Percentiles rank a stretch among this genome's conserved stretches.
Conservation (phyloP, 2,888 invertebrate species). For the Netelia fuscicornis region DNA sequence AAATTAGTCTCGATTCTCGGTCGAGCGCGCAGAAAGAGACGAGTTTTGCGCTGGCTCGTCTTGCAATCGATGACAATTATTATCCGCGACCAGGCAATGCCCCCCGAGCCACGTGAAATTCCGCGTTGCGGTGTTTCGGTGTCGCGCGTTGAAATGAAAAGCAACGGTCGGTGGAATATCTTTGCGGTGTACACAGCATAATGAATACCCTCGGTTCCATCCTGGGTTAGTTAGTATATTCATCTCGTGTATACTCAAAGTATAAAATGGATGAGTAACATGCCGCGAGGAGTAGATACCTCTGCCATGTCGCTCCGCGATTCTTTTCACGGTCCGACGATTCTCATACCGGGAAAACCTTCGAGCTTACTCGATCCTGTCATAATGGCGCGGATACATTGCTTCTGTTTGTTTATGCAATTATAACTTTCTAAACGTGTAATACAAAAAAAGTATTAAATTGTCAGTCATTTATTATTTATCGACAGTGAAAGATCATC, state of each 20-base stretch:
- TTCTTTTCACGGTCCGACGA: constrained; percentile 41
- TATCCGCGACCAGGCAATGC: constrained; percentile 39
- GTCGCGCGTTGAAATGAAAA: background rate
- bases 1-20: background rate
- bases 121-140: background rate
- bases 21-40: background rate
- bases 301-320: constrained; percentile 3
- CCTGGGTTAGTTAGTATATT: constrained; percentile 52
- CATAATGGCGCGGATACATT: background rate
- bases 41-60: background rate
- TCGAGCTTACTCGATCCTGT: background rate
- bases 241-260: constrained; percentile 48
- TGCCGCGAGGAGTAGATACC: background rate
- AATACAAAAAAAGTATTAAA: background rate
- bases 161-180: constrained; percentile 45
- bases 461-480: background rate
- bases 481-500: too few relatives aligned
- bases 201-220: constrained; percentile 57
- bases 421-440: background rate
- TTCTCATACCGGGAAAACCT: constrained; percentile 19
- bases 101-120: background rate
- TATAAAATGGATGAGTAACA: constrained; percentile 55
- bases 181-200: constrained; percentile 55
- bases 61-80: constrained; percentile 55
- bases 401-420: background rate